Base-by-base conservation (phyloP, 1,140 invertebrate genomes). In the Drosophila willistoni region DNA sequence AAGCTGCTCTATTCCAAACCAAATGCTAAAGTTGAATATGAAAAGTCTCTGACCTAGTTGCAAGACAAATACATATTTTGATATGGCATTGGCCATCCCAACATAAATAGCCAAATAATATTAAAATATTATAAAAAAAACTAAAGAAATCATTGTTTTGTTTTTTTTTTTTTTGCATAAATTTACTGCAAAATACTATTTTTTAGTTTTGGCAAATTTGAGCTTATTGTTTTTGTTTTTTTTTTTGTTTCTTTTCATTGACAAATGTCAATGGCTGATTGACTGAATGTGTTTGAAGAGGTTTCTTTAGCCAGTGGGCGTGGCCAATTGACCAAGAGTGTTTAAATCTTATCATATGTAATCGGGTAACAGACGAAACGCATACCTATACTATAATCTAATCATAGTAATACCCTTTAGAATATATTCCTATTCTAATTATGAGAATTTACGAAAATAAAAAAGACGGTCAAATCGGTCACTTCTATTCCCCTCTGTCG, bases 181-280 rank as follows among this genome's bases (percentile, higher is more conserved):
- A 44, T 47, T 17, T 29, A 29, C 29, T 7, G 29, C 29, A 29
- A 29, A 29, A 29, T 29, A 29, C 29, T 29, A 19, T 17, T 47
- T 7, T 47, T 47, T 17, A 7, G 6, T 22, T 17, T 47, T 14
- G 14, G 14, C n/a, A 14, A 47, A 9, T 9, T 47, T 19, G 6
- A 29, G 44, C 2, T 4, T 47, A 19, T 47, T 47, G 14, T 44
- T n/a, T 13, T 41, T 42, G 0, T 44, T 9, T 19, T 12, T 2
- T 36, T 12, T 51, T 51, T 0, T 10, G 22, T 12, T 10, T 51
- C 7, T 12, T 51, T 51, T 51, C 44, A 51, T 51, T 51, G 44
- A 22, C 44, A 51, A 51, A 76, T 63, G 64, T 75, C 73, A 76
- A 76, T 76, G 72, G 72, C 64, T 76, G 73, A 76, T 76, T 76